Conservation (phyloP, 2,797 vertebrate species). For the Acropternis orthonyx region DNA sequence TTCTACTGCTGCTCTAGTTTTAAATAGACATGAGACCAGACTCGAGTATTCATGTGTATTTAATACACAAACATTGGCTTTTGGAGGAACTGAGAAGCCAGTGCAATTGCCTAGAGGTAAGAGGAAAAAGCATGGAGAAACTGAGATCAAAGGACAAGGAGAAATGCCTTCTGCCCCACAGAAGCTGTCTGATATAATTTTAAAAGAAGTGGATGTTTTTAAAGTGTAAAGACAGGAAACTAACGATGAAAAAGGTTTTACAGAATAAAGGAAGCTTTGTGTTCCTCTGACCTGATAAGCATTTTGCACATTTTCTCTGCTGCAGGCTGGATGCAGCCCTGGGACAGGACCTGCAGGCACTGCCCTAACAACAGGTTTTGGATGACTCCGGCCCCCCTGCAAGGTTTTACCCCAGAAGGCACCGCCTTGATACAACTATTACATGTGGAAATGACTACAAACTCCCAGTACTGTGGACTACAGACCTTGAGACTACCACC, state of each 20-base stretch:
- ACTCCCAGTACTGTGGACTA: background rate
- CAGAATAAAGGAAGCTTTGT: conserved; percentile 26
- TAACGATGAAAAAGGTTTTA: background rate
- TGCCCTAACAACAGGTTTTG: accelerated
- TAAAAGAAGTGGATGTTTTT: conserved; percentile 16
- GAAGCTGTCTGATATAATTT: background rate
- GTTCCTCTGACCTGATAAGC: background rate
- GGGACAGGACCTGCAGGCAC: background rate
- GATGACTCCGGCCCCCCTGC: background rate
- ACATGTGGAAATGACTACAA: accelerated
- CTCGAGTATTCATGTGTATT: background rate
- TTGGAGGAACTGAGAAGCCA: background rate
- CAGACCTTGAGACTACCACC: background rate
- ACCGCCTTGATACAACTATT: background rate
- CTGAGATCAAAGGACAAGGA: background rate
- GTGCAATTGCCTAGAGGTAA: background rate
- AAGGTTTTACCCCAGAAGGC: background rate
- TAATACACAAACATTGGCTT: background rate
- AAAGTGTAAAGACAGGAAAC: conserved; percentile 37
- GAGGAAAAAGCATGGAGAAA: conserved; percentile 6
- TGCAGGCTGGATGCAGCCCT: background rate
- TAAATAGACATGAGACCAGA: background rate
- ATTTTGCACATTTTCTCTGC: background rate
- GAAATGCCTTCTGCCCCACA: background rate
- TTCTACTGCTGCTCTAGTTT: background rate